Conservation (phyloP, 2,113 vertebrate genomes). For the Sakesphorus luctuosus region DNA sequence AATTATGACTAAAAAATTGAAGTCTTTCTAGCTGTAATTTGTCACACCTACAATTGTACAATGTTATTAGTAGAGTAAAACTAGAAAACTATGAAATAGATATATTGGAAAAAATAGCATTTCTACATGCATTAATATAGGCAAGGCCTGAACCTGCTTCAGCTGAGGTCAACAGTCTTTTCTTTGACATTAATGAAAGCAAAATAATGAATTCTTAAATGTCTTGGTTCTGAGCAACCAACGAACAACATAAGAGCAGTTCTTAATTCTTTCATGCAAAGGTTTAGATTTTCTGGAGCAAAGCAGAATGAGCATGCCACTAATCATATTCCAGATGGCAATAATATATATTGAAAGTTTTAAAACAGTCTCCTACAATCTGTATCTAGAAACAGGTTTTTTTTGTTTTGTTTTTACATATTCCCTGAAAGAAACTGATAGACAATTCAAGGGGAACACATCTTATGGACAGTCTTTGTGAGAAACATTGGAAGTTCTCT, state of each 20-base stretch:
- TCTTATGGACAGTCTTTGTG: not conserved
- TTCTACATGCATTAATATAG: conserved; percentile 34
- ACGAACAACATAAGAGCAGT: not conserved
- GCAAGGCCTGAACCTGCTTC: not conserved
- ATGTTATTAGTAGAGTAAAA: not conserved
- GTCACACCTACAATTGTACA: conserved; percentile 7
- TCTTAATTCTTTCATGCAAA: conserved; percentile 21
- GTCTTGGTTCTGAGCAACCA: not conserved
- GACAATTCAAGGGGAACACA: not conserved
- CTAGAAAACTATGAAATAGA: not conserved
- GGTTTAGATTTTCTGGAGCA: conserved; percentile 11
- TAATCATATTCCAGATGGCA: not conserved
- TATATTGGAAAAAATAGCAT: conserved; percentile 23
- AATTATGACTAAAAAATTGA: conserved; percentile 56
- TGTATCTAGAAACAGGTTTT: not conserved
- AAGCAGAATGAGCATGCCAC: conserved; percentile 9
- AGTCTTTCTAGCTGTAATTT: conserved; percentile 41
- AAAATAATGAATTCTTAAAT: not conserved
- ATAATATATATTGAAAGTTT: not conserved
- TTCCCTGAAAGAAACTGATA: not conserved
- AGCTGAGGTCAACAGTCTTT: not conserved
- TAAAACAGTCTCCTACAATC: not conserved
- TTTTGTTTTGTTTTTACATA: not conserved
- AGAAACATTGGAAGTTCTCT: not conserved
- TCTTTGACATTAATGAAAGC: not conserved